Base-by-base conservation (phyloP, 2,113 vertebrate genomes). In the Sturnus vulgaris region DNA sequence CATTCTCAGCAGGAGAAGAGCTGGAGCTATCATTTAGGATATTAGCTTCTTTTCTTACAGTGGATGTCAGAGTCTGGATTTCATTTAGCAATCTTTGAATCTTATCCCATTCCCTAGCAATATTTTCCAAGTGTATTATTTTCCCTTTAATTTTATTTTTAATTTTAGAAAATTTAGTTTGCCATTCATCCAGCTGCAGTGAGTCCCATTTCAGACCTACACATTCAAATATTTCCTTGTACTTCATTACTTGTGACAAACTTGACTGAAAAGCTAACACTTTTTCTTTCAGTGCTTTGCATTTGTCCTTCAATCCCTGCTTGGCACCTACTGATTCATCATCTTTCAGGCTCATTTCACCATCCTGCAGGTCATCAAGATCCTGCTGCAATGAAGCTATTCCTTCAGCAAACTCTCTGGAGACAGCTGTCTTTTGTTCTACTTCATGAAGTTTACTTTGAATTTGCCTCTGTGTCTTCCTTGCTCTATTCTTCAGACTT, bases 401-500 rank as follows among this genome's bases (percentile, higher is more conserved):
- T 49, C 97, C 97, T 82, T 97, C 97, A 72, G 86, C 94, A 85
- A 98, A 97, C 28, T 98, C 97, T 63, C 92, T 97, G 47, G 83
- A 97, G 42, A 94, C 86, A 60, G 94, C 90, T 31, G 97, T 59
- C 72, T 98, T 95, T 61, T 97, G 95, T 33, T 98, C 97, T n/a
- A 98, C 89, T 59, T 98, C 97, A 23, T 88, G 72, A 72, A 97
- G 98, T 82, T 97, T 98, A 66, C 61, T 91, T 86, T 98, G 98
- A 93, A 99, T 97, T 42, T 97, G 95, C 90, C 95, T 97, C 46
- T 95, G 96, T 16, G 98, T 96, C 82, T 95, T 97, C 33, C 79
- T 94, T 53, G 98, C 96, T 91, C 98, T 98, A 2, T 96, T 98
- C 92, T 98, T 98, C 53, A 99, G 98, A 87, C 93, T 93, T 71